Evolutionary conservation across 2,113 vertebrate species (phyloP), one percentile per base, ranked within the genome.

Genomic region (Steatornis caripensis): DNA sequence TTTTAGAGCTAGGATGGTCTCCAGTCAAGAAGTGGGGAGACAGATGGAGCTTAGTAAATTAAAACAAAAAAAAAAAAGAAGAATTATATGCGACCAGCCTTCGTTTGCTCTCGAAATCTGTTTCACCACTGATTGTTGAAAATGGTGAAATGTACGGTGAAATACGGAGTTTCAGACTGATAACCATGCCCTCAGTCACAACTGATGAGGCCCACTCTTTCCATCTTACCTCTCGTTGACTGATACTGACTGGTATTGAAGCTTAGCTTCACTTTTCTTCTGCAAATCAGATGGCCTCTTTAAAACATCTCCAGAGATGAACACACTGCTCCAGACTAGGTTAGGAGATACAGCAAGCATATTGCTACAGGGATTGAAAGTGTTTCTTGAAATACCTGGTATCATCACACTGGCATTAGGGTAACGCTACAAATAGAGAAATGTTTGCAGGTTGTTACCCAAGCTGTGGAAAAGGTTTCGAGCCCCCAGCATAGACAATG

Each of bases 401-500:
- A 41, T 76, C 24, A 76, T 60, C 49, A 27, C 27, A 4, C 39
- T 23, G 30, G 15, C 30, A 65, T 80, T 83, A 64, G 32, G 24
- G 26, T 45, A 53, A 43, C 11, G 20, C 34, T 75, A 43, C 54
- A 62, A 45, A n/a, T 2, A 65, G 6, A 74, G 37, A 20, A 72
- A 36, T 49, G 26, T 89, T 83, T 84, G n/a, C 12, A 46, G 21
- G 32, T 65, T 92, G 55, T n/a, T 84, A 54, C 19, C 26, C 27
- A 39, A 69, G 36, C 49, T 32, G 7, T 12, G 9, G 87, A 77
- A 88, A 86, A 85, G 16, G 11, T 51, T 85, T 91, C 1, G 6
- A 72, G 54, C 21, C 69, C 34, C 17, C 32, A 60, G 6, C 0
- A 0, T 27, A 57, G 49, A 46, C 6, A 29, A 71, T 5, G 12